These are phyloP conservation scores for Drosophila teissieri DNA, from an alignment of 1,140 invertebrate species.

Conservation along the genomic window DNA sequence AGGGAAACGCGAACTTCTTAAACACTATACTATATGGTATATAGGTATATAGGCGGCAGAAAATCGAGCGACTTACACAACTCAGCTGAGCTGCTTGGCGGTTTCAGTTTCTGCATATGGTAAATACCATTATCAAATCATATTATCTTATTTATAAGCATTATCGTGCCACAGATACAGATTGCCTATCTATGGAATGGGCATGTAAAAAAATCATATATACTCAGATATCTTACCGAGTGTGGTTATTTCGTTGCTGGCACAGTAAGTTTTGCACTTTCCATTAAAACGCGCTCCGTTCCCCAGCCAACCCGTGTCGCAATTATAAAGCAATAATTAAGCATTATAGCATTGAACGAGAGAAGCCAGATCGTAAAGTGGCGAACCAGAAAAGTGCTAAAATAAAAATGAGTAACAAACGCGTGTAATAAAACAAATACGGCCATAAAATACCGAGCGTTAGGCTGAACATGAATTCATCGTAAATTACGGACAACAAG, in stretches of 20 bases:
- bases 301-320: conserved; percentile 11
- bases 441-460: conserved; percentile 59
- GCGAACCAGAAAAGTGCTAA: conserved; percentile 35
- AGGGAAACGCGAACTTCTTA: neutral
- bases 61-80: conserved; percentile 6
- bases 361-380: conserved; percentile 55
- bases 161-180: conserved; percentile 83
- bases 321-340: conserved; percentile 27
- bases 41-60: conserved; percentile 2
- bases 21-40: neutral
- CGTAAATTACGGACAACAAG: conserved; percentile 64
- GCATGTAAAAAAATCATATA: conserved; percentile 74
- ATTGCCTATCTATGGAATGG: conserved; percentile 83
- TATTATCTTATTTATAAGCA: conserved; percentile 85
- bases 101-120: conserved; percentile 81
- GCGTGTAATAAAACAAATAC: conserved; percentile 58
- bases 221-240: conserved; percentile 73
- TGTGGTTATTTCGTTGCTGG: conserved; percentile 76
- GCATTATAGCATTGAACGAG: conserved; percentile 32
- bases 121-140: conserved; percentile 84
- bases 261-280: conserved; percentile 82
- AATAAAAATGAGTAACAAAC: conserved; percentile 34
- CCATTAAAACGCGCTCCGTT: conserved; percentile 71
- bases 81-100: conserved; percentile 17
- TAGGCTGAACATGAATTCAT: conserved; percentile 60